A percentile compares a stretch with the other conserved stretches of the same genome.
Evolutionary conservation across 2,113 vertebrate species (phyloP).

Genomic region (Camelus dromedarius): DNA sequence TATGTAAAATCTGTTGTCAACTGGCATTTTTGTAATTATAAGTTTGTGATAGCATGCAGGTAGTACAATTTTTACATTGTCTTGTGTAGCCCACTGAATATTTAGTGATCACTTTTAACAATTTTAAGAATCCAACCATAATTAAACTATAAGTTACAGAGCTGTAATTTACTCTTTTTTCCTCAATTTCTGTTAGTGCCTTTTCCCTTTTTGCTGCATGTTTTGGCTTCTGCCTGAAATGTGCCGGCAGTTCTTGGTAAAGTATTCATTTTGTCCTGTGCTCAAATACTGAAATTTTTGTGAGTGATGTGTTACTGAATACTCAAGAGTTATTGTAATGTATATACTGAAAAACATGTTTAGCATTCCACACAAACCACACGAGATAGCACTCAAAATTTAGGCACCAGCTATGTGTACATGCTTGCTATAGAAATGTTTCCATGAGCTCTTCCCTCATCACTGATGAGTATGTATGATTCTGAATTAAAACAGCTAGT

Average conservation of each 20-base stretch:
- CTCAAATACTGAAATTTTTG: constrained; percentile 59
- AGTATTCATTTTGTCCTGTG: constrained; percentile 74
- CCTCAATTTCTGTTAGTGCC: constrained; percentile 76
- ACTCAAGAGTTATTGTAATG: background rate
- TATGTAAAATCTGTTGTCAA: constrained; percentile 11
- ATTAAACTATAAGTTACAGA: constrained; percentile 59
- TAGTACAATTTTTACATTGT: constrained; percentile 35
- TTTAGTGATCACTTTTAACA: constrained; percentile 57
- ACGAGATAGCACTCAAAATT: constrained; percentile 32
- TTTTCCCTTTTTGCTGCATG: constrained; percentile 75
- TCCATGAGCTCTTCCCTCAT: constrained; percentile 34
- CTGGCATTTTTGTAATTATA: constrained; percentile 55
- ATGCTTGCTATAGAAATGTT: constrained; percentile 65
- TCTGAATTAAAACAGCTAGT: background rate
- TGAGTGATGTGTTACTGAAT: constrained; percentile 46
- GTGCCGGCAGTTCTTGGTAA: constrained; percentile 71
- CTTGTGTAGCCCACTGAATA: constrained; percentile 52
- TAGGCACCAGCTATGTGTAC: constrained; percentile 42
- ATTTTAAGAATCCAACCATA: constrained; percentile 62
- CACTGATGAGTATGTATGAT: background rate
- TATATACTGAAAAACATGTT: constrained; percentile 15
- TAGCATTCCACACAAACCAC: constrained; percentile 13
- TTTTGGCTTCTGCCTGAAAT: constrained; percentile 84
- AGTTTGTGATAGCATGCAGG: constrained; percentile 53
- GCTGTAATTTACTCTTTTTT: constrained; percentile 68